phyloP scores from a whole-genome alignment of 2,888 invertebrate genomes.

The Lasioglossum oenotherae region DNA sequence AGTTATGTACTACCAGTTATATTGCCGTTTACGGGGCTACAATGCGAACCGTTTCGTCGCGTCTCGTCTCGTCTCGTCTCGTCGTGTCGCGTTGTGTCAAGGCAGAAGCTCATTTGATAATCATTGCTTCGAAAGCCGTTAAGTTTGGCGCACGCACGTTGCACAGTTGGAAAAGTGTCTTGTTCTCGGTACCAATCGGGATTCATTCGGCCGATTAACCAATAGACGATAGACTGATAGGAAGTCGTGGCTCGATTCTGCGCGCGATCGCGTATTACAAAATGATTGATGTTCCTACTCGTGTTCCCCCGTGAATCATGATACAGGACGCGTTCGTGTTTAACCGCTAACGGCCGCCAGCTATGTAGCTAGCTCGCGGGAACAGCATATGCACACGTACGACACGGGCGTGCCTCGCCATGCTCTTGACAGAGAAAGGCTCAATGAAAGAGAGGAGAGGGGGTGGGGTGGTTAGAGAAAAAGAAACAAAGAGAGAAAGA shows the following conservation, averaged over 20 bases:
- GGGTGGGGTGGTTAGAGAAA: background rate
- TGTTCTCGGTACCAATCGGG: background rate
- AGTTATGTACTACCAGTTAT: slow-evolving; percentile 6
- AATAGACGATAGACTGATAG: slow-evolving; percentile 6
- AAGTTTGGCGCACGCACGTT: background rate
- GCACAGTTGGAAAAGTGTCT: background rate
- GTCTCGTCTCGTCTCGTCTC: no score
- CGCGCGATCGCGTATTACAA: slow-evolving; percentile 60
- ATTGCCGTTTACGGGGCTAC: background rate
- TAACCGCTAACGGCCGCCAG: slow-evolving; percentile 65
- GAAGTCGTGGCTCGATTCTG: slow-evolving; percentile 33
- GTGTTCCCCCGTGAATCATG: slow-evolving; percentile 72
- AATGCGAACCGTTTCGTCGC: background rate
- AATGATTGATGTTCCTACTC: slow-evolving; percentile 74
- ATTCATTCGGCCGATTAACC: slow-evolving; percentile 12
- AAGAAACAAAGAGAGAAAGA: slow-evolving; percentile 46
- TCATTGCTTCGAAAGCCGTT: background rate
- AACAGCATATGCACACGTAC: slow-evolving; percentile 62
- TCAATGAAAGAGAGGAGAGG: slow-evolving; percentile 3
- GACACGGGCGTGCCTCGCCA: slow-evolving; percentile 66
- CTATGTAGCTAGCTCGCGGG: slow-evolving; percentile 15
- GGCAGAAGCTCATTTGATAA: slow-evolving; percentile 1
- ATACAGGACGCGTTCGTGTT: slow-evolving; percentile 75
- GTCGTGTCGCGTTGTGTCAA: background rate
- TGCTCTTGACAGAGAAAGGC: slow-evolving; percentile 63